These are phyloP conservation scores for Uloborus diversus DNA, from an alignment of 1,140 invertebrate genomes.

Conservation along the genomic window DNA sequence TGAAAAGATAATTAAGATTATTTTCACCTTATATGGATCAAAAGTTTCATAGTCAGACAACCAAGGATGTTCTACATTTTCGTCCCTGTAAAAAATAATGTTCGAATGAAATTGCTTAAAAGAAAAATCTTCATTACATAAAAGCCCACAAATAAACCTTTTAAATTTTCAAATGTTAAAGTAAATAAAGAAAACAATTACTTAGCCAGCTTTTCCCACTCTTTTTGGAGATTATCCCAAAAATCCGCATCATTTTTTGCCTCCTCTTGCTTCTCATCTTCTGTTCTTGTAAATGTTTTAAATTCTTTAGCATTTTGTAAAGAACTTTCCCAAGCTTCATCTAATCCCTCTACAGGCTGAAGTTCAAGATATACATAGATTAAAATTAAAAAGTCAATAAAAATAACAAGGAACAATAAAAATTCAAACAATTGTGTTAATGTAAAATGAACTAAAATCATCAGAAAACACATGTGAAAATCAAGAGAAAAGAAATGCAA, in stretches of 20 bases:
- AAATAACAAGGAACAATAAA: no score
- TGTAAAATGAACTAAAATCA: no score
- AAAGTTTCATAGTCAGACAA: conserved; percentile 73
- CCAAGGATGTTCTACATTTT: conserved; percentile 73
- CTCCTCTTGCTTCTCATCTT: conserved; percentile 59
- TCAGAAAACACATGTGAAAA: no score
- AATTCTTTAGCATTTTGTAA: conserved; percentile 11
- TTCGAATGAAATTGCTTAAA: background rate
- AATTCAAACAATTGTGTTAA: no score
- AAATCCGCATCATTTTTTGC: conserved; percentile 71
- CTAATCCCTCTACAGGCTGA: conserved; percentile 64
- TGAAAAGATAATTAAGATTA: no score
- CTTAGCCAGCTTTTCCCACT: conserved; percentile 77
- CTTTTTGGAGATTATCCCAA: conserved; percentile 79
- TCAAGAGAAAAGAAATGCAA: no score
- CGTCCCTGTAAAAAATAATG: conserved; percentile 57
- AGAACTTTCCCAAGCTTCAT: conserved; percentile 59
- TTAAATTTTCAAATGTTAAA: background rate
- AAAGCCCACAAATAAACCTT: no score
- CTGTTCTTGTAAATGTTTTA: conserved; percentile 56
- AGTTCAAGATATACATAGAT: no score
- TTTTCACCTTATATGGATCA: conserved; percentile 76
- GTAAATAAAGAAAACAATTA: conserved; percentile 59
- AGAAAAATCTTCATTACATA: background rate
- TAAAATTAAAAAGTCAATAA: no score